phyloP scores from a whole-genome alignment of 2,113 vertebrate genomes.

The Dissostichus mawsoni region DNA sequence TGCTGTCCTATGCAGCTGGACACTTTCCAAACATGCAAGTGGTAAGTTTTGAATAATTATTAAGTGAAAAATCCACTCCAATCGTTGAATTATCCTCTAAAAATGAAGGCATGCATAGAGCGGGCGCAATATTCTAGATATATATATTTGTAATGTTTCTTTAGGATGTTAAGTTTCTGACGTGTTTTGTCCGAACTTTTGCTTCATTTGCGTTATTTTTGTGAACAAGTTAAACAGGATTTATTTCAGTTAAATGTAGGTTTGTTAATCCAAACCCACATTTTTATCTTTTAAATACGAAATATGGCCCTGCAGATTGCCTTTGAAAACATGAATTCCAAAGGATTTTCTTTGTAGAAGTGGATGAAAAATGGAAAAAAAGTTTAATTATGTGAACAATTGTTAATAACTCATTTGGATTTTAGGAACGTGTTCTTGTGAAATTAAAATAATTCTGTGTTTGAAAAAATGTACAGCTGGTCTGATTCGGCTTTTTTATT shows the following conservation, averaged over 20 bases:
- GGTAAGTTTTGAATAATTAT: constrained; percentile 59
- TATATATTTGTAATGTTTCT: neutral
- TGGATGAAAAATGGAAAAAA: neutral
- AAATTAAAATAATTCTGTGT: neutral
- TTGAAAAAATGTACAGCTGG: too few relatives aligned
- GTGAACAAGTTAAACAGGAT: neutral
- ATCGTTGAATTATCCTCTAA: neutral
- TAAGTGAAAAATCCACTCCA: neutral
- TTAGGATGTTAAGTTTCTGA: neutral
- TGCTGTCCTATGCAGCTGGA: constrained; percentile 75
- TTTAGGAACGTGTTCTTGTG: neutral
- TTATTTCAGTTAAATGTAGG: neutral
- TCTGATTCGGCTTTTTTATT: too few relatives aligned
- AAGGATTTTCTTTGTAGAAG: neutral
- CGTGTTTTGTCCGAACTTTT: neutral
- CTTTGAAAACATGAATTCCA: neutral
- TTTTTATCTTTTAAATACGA: neutral
- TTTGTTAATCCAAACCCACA: neutral
- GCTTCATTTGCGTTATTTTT: too few relatives aligned
- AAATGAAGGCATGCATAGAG: too few relatives aligned
- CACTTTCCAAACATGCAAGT: constrained; percentile 73
- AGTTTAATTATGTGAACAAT: neutral
- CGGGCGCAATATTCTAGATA: neutral
- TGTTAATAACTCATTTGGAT: neutral
- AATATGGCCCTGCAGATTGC: neutral